A percentile compares a stretch with the other conserved stretches of the same genome.
Evolutionary conservation across 2,888 invertebrate species (phyloP).

Genomic region (Adelphocoris suturalis): DNA sequence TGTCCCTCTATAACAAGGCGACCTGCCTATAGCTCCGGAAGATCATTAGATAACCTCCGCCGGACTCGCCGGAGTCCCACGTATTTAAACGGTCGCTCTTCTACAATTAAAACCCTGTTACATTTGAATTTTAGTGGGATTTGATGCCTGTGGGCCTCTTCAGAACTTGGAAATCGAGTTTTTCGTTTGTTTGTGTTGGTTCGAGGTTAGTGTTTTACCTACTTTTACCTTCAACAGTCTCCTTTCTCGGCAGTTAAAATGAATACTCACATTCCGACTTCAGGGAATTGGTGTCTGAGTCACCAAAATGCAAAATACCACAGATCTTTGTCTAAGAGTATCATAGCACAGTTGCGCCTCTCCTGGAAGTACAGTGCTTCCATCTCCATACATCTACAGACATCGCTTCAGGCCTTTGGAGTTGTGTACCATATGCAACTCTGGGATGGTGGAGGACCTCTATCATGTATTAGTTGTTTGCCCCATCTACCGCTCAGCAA

Average conservation of each 20-base stretch:
- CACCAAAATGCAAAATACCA: too few relatives aligned
- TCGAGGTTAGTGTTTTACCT: background rate
- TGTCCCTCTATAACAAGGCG: constrained; percentile 61
- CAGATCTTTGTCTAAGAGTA: too few relatives aligned
- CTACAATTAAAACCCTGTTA: constrained; percentile 54
- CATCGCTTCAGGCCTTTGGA: too few relatives aligned
- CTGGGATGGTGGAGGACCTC: too few relatives aligned
- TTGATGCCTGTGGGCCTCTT: background rate
- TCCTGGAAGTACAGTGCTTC: too few relatives aligned
- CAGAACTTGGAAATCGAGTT: background rate
- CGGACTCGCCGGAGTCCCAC: background rate
- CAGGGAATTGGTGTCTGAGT: too few relatives aligned
- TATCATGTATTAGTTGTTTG: too few relatives aligned
- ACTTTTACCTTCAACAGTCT: background rate
- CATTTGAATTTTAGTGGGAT: constrained; percentile 26
- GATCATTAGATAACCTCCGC: constrained; percentile 47
- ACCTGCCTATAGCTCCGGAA: constrained; percentile 55
- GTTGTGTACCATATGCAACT: too few relatives aligned
- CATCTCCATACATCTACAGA: too few relatives aligned
- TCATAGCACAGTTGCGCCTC: too few relatives aligned
- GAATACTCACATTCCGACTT: too few relatives aligned
- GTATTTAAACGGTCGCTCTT: constrained; percentile 40
- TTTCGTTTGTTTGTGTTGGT: background rate
- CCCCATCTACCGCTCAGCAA: too few relatives aligned
- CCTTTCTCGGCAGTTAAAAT: background rate